phyloP scores from a whole-genome alignment of 1,140 invertebrate species.

The Diabrotica virgifera region DNA sequence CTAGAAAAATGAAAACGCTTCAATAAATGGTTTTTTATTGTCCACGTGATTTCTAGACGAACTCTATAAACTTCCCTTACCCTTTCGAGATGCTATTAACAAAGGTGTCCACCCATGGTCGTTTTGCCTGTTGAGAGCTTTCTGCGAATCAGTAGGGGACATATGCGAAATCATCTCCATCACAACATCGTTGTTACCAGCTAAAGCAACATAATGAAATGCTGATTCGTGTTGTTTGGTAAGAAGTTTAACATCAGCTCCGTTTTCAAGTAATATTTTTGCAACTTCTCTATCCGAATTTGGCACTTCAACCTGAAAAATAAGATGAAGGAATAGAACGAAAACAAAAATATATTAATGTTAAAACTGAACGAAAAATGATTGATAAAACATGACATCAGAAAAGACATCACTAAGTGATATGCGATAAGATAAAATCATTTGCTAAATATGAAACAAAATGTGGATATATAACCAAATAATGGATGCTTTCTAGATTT shows the following conservation, averaged over 20 bases:
- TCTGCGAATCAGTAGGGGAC: conserved; percentile 80
- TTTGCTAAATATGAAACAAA: too few species aligned
- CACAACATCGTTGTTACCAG: conserved; percentile 93
- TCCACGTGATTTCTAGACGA: too few species aligned
- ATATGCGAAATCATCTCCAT: conserved; percentile 91
- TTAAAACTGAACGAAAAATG: too few species aligned
- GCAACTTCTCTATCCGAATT: conserved; percentile 90
- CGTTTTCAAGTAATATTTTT: conserved; percentile 80
- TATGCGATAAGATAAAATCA: too few species aligned
- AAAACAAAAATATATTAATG: not conserved
- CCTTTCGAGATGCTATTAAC: conserved; percentile 80
- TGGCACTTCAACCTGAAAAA: conserved; percentile 48
- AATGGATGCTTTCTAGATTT: too few species aligned
- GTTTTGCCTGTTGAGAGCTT: conserved; percentile 90
- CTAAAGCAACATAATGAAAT: conserved; percentile 91
- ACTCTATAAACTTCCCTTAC: conserved; percentile 5
- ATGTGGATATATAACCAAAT: too few species aligned
- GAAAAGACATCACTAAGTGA: too few species aligned
- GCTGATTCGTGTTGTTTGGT: conserved; percentile 90
- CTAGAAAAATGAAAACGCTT: too few species aligned
- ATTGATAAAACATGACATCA: too few species aligned
- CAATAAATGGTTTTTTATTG: too few species aligned
- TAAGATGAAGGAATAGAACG: not conserved
- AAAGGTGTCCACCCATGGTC: conserved; percentile 93
- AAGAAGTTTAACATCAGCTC: conserved; percentile 81